These are phyloP conservation scores for Pampus argenteus DNA, from an alignment of 2,797 vertebrate species.

Conservation along the genomic window DNA sequence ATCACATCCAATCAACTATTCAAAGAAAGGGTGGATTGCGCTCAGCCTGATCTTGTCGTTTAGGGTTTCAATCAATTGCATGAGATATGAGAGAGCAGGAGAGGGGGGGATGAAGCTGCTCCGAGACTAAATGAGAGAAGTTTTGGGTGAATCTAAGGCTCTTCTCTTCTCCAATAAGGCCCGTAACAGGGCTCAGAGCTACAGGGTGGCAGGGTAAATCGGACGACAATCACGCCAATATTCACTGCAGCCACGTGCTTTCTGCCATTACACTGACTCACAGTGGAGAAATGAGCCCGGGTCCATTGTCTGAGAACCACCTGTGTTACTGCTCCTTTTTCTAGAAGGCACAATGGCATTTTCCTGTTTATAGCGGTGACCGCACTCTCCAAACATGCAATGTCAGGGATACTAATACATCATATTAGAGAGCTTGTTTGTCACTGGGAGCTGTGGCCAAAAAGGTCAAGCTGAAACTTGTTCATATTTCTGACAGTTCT, in stretches of 20 bases:
- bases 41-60: slow-evolving; percentile 61
- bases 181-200: slow-evolving; percentile 36
- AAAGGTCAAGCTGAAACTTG: slow-evolving; percentile 72
- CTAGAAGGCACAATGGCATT: slow-evolving; percentile 56
- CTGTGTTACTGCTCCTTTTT: slow-evolving; percentile 70
- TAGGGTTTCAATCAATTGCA: slow-evolving; percentile 80
- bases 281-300: slow-evolving; percentile 46
- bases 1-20: slow-evolving; percentile 76
- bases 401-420: slow-evolving; percentile 51
- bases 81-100: slow-evolving; percentile 65
- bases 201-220: slow-evolving; percentile 47
- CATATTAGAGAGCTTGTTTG: slow-evolving; percentile 37
- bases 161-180: slow-evolving; percentile 34
- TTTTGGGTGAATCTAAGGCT: slow-evolving; percentile 48
- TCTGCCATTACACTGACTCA: slow-evolving; percentile 61
- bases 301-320: slow-evolving; percentile 71
- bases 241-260: slow-evolving; percentile 62
- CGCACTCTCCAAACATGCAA: slow-evolving; percentile 55
- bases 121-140: slow-evolving; percentile 62
- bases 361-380: slow-evolving; percentile 61
- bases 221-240: slow-evolving; percentile 53
- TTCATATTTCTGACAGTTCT: slow-evolving; percentile 49
- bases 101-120: slow-evolving; percentile 51
- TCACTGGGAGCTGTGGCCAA: slow-evolving; percentile 1
- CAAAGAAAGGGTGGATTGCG: slow-evolving; percentile 69